Evolutionary conservation across 2,797 vertebrate genomes (phyloP), one percentile per base, ranked within the genome.

Genomic region (Discoglossus pictus): DNA sequence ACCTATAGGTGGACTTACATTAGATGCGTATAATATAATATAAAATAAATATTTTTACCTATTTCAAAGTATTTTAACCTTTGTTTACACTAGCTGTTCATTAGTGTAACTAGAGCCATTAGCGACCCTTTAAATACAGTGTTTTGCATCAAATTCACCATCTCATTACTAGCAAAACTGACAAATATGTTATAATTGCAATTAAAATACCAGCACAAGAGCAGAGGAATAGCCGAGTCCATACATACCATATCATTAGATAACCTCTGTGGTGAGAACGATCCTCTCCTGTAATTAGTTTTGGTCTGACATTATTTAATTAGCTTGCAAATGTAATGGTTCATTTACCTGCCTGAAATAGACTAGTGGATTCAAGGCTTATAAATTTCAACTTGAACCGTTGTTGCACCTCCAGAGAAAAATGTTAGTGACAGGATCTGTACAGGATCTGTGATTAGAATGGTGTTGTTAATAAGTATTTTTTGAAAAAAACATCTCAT

Each of bases 291-390:
- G 52, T 70, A 70, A 70, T 70, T 70, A 70, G 68, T 53, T 56
- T 58, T 63, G 60, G 36, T 31, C 52, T 48, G 60, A 63, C 52
- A 51, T 63, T 56, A 70, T 70, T 63, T 63, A 70, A 70, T 70
- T 70, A 63, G 68, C 52, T 62, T 56, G 68, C 51, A 63, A 63
- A 56, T 63, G 51, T 47, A 63, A 70, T 64, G 68, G 68, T 70
- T 70, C 60, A 63, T 70, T 70, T 70, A 70, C 60, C 68, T 58
- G 60, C 52, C 52, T 42, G 36, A 56, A 56, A 63, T 63, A 63
- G 52, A 70, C 39, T 31, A n/a, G 2, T 63, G 36, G 63, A 64
- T 63, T 48, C 18, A 5, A 48, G 34, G 43, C 60, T 70, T 50
- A 70, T 62, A 70, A 62, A 70, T 70, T 48, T 62, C 59, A 39